These are phyloP conservation scores for Ceratina australensis DNA, from an alignment of 1,140 invertebrate genomes.

Conservation along the genomic window DNA sequence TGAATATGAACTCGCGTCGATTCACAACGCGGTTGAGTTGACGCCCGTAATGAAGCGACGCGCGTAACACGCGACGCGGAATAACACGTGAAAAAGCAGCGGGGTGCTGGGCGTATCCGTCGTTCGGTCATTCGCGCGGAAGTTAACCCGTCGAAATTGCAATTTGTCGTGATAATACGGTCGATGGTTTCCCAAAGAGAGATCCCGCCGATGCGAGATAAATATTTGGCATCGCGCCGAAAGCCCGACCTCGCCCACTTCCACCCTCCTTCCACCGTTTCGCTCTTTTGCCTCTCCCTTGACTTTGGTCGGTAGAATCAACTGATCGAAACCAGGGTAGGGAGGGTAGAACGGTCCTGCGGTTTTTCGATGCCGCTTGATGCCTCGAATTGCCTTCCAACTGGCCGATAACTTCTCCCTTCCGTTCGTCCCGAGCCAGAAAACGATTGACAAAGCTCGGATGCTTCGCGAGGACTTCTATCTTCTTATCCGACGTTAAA, in stretches of 20 bases:
- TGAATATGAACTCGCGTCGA: too few relatives aligned
- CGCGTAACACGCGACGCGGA: not conserved
- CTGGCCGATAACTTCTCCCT: constrained; percentile 17
- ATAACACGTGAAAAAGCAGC: not conserved
- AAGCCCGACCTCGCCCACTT: constrained; percentile 2
- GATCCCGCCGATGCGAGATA: constrained; percentile 38
- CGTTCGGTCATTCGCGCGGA: constrained; percentile 17
- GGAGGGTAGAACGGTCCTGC: constrained; percentile 11
- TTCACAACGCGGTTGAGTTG: too few relatives aligned
- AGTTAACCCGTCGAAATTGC: constrained; percentile 50
- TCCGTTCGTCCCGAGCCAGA: not conserved
- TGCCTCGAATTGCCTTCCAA: constrained; percentile 34
- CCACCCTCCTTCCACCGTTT: not conserved
- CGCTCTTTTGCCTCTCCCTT: not conserved
- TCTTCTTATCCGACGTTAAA: too few relatives aligned
- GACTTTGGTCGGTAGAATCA: constrained; percentile 36
- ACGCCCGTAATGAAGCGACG: not conserved
- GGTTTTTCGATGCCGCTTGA: constrained; percentile 44
- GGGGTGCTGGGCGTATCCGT: too few relatives aligned
- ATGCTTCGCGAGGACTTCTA: not conserved
- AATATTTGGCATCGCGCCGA: constrained; percentile 57
- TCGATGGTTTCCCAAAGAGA: constrained; percentile 46
- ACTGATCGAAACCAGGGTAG: constrained; percentile 44
- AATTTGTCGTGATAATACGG: constrained; percentile 59
- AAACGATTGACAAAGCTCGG: constrained; percentile 2